Evolutionary conservation across 2,888 invertebrate genomes (phyloP), one percentile per base, ranked within the genome.

Genomic region (Sinelater perroti): DNA sequence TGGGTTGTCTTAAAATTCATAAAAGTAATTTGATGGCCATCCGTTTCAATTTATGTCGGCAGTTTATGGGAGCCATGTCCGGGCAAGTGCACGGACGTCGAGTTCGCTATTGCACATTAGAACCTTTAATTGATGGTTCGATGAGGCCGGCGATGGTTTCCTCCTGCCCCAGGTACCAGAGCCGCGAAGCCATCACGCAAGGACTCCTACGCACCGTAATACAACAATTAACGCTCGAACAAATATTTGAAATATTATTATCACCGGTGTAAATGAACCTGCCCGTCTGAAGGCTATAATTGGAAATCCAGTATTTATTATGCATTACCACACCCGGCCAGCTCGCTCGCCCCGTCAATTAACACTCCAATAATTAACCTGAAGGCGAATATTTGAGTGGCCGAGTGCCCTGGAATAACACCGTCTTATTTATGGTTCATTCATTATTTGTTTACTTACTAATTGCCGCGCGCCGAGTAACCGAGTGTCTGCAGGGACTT

Each of bases 171-270:
- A 40, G 20, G 13, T 13, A 20, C 40, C 7, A 40, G 14, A 42
- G 45, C 45, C 46, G 36, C 18, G 31, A 49, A 36, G 30, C 24
- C 24, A 54, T 51, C 60, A 55, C 51, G 56, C 52, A 40, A 52
- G 13, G 24, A 45, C 61, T 46, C 61, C 61, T 57, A 57, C 61
- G 61, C 61, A 54, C 51, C 53, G 56, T 57, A 59, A 35, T 56
- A 63, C 66, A 70, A 72, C 70, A 75, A 75, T 73, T 72, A 73
- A 74, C 70, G 70, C 63, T 67, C 70, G 69, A 70, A 74, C 74
- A 75, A 75, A 75, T 75, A 75, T 75, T 75, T 75, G 72, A 75
- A 75, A 74, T 75, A 75, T 74, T 74, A 73, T 74, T 74, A 75
- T 75, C 74, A 74, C 72, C 72, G 70, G 69, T 72, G 73, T 70